Evolutionary conservation across 2,888 invertebrate species (phyloP), one percentile per base, ranked within the genome.

Genomic region (Apotomis betuletana): DNA sequence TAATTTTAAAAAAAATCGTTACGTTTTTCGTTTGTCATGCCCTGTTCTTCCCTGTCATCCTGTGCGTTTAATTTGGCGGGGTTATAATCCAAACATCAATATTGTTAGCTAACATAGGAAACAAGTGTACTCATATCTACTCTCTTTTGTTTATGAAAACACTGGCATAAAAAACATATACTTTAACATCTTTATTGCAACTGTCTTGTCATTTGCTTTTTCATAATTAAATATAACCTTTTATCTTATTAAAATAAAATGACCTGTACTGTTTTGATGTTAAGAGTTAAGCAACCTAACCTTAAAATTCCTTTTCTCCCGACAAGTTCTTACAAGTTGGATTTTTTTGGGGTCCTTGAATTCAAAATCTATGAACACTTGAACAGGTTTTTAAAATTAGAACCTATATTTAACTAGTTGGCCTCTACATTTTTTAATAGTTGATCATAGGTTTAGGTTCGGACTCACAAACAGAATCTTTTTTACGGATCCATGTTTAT

Each of bases 41-140:
- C 51, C 52, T 13, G 57, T 62, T 67, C 58, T 62, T 57, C 13
- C n/a, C 27, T 62, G 67, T 72, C 71, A 72, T 72, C 57, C 27
- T 44, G 27, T 38, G 10, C 27, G 6, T 57, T 77, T 76, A 65
- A 69, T 75, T 75, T 82, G 73, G 87, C 77, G 76, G 87, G 79
- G 5, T 85, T 83, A 81, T 85, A 84, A 77, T 78, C 80, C 80
- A 86, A 88, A 89, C 84, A 88, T 87, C 87, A 88, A 86, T 87
- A 86, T 73, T 70, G 77, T 75, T 75, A 75, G 69, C 69, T 70
- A 70, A 72, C 67, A 58, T 75, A 75, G 59, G 59, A 60, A 65
- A 71, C 67, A 62, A 67, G 67, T 72, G 71, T 51, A 62, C 8
- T 55, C 71, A 12, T 67, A 52, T 67, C 71, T 71, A 59, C 61